A percentile compares a stretch with the other conserved stretches of the same genome.
Evolutionary conservation across 92 coral and sea anemone species (phyloP).

Genomic region (Porites lobata): DNA sequence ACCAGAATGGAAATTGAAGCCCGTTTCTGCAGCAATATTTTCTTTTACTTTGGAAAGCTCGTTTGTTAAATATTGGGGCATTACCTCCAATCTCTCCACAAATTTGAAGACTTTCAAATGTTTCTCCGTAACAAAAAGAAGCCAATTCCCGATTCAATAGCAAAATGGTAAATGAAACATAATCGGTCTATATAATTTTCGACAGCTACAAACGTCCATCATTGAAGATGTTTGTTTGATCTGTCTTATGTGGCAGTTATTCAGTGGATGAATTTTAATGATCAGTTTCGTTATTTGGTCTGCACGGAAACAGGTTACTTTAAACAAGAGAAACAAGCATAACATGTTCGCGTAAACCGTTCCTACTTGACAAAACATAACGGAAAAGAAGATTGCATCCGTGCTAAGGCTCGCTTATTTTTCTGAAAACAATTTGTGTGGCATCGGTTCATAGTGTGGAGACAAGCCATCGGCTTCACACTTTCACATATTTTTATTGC

Average conservation of each 20-base stretch:
- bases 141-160: neutral
- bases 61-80: too few relatives aligned
- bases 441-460: neutral
- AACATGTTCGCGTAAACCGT: neutral
- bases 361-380: neutral
- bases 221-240: neutral
- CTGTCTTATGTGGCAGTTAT: neutral
- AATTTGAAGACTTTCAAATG: neutral
- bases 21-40: neutral
- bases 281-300: neutral
- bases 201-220: neutral
- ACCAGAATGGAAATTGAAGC: neutral
- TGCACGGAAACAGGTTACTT: neutral
- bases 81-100: too few relatives aligned
- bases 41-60: too few relatives aligned
- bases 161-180: conserved; percentile 5
- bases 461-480: neutral
- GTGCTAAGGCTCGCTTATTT: neutral
- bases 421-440: neutral
- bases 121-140: neutral
- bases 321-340: neutral
- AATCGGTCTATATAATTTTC: neutral
- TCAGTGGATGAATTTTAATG: neutral
- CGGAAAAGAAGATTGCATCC: neutral
- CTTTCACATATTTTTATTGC: neutral